Percentiles rank a stretch among this genome's conserved stretches.
phyloP scores from a whole-genome alignment of 2,797 vertebrate species.

The Acanthis flammea region DNA sequence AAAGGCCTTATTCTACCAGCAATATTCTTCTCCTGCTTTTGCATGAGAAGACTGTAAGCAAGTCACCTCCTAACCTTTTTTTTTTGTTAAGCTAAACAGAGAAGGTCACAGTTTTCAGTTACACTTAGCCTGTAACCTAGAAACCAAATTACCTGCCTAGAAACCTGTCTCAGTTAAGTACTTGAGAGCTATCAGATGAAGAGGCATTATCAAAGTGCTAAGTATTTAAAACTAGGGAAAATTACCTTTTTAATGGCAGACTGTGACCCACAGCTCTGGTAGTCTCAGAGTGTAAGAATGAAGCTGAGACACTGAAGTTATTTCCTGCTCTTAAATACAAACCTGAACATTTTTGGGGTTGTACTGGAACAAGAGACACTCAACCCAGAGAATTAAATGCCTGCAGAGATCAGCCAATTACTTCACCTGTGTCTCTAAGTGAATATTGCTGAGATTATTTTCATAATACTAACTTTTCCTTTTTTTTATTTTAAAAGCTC shows the following conservation, averaged over 20 bases:
- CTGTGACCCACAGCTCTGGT: slow-evolving; percentile 27
- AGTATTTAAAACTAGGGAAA: slow-evolving; percentile 63
- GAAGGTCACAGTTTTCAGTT: slow-evolving; percentile 56
- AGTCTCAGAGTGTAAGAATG: neutral
- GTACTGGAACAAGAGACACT: slow-evolving; percentile 22
- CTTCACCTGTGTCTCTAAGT: neutral
- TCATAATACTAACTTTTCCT: neutral
- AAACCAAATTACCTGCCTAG: slow-evolving; percentile 61
- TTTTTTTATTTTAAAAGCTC: neutral
- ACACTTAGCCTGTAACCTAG: slow-evolving; percentile 64
- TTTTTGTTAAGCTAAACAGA: slow-evolving; percentile 38
- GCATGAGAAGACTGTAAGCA: slow-evolving; percentile 23
- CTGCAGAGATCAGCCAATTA: slow-evolving; percentile 9
- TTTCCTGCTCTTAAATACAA: slow-evolving; percentile 15
- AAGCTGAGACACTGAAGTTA: slow-evolving; percentile 15
- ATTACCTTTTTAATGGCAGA: slow-evolving; percentile 56
- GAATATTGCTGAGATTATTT: neutral
- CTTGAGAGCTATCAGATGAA: slow-evolving; percentile 54
- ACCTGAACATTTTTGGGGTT: neutral
- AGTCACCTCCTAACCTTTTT: neutral
- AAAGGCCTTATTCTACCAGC: neutral
- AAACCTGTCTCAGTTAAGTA: slow-evolving; percentile 51
- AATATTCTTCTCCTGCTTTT: neutral
- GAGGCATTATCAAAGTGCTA: slow-evolving; percentile 50
- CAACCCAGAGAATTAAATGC: neutral